Base-by-base conservation (phyloP, 1,140 invertebrate genomes). In the Rhynchophorus ferrugineus region DNA sequence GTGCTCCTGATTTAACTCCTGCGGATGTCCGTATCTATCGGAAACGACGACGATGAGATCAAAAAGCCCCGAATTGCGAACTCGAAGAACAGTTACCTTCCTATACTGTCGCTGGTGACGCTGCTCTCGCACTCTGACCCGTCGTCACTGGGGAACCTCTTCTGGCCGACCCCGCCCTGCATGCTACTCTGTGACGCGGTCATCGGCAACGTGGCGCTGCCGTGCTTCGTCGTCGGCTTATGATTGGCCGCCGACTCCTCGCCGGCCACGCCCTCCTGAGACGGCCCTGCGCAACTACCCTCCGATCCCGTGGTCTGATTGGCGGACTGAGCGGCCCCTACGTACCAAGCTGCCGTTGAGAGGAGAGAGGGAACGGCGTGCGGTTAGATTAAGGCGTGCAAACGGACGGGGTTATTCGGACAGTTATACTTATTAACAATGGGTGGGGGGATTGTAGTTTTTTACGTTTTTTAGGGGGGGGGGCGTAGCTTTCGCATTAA, bases 101-200 rank as follows among this genome's bases (percentile, higher is more conserved):
- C 81, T 50, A 84, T 79, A 63, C 82, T 85, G 67, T 86, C 85
- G 61, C 83, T 86, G 5, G 85, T 87, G 9, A 86, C 84, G 57
- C 83, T 85, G 54, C 83, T 85, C 20, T 55, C 53, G 63, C 83
- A 87, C 59, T 86, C 84, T 20, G 54, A 33, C 66, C 65, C 76
- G 69, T 74, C 69, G 45, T 55, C 53, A 17, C 53, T 55, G 14
- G 53, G 53, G 35, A 55, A 55, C 20, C 47, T 58, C 71, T 73
- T 43, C 20, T 49, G 46, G 5, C 6, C 43, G 7, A 21, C 36
- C n/a, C 38, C n/a, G n/a, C 44, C 52, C 70, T 62, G 75, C 67
- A 67, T 73, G 65, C 65, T 75, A 59, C 70, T 77, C 52, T 63
- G 75, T 60, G 67, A 76, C 54, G 73, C 73, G 42, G 61, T 79